Conservation (phyloP, 2,888 invertebrate species). For the Pecten maximus region DNA sequence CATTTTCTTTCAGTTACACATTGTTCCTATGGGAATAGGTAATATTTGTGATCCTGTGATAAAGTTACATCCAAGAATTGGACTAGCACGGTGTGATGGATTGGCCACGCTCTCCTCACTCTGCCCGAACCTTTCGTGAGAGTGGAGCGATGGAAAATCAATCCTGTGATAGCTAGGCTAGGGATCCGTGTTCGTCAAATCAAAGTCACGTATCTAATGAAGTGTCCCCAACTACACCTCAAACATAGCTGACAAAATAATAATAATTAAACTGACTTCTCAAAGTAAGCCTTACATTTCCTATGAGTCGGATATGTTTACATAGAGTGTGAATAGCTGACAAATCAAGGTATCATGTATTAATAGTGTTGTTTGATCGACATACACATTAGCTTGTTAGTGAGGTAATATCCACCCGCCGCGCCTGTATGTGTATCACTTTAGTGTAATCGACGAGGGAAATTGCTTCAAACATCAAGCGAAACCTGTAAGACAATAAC, state of each 20-base stretch:
- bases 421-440: not conserved
- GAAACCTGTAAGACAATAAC: no score
- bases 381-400: not conserved
- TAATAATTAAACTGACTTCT: not conserved
- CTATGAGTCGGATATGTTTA: not conserved
- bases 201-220: constrained; percentile 20
- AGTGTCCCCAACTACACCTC: not conserved
- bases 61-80: constrained; percentile 20
- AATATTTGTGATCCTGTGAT: constrained; percentile 29
- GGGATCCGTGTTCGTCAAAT: constrained; percentile 18
- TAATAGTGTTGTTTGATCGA: not conserved
- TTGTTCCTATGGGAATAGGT: not conserved
- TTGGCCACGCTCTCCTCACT: not conserved
- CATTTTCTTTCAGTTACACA: constrained; percentile 33
- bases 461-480: not conserved
- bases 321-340: not conserved
- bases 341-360: not conserved
- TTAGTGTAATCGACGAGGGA: not conserved
- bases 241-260: not conserved
- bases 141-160: constrained; percentile 12
- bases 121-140: not conserved
- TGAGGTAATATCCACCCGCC: not conserved
- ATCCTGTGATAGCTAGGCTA: constrained; percentile 8
- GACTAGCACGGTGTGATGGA: constrained; percentile 3
- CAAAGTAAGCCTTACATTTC: not conserved